Base-by-base conservation (phyloP, 1,140 invertebrate species). In the Agrilus planipennis region DNA sequence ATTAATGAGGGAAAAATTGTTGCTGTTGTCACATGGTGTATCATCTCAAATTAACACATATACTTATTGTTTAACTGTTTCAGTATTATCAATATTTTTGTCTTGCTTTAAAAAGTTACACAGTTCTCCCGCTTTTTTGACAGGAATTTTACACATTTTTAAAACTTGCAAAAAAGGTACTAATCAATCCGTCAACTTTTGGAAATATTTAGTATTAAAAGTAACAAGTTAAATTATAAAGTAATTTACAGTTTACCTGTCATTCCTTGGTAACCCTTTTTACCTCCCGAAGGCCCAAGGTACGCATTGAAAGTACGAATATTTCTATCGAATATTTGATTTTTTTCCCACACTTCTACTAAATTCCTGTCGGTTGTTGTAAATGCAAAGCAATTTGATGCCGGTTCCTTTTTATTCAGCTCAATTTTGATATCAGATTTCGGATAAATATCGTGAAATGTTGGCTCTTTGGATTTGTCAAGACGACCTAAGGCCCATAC, bases 401-500 rank as follows among this genome's bases (percentile, higher is more conserved):
- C 62, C 1, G 73, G 69, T 45, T 79, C 73, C 25, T 70, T 72
- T 9, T 73, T 65, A 34, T 70, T 73, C 18, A 91, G 69, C 34
- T 84, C 68, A 4, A 91, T 60, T 42, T 70, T 65, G 0, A 82
- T 61, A 56, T 81, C 70, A 14, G 69, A 65, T 54, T 80, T 80
- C 10, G 82, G 83, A 64, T 85, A 89, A 35, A 80, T 54, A 36
- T 84, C 77, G 58, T 94, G 89, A 58, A 86, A 90, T 37, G 76
- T 76, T 0, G 89, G 89, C 54, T 89, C 81, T 28, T 78, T 77
- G 38, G 77, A 79, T 11, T 73, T 66, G 56, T 89, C 84, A 34
- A 91, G 61, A 43, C 73, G 71, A 9, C 90, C 90, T 14, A 92
- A 63, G 1, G 88, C 85, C 89, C 89, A 94, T 4, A 92, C 70